Evolutionary conservation across 1,140 invertebrate species (phyloP).

Genomic region (Stegodyphus mimosarum): DNA sequence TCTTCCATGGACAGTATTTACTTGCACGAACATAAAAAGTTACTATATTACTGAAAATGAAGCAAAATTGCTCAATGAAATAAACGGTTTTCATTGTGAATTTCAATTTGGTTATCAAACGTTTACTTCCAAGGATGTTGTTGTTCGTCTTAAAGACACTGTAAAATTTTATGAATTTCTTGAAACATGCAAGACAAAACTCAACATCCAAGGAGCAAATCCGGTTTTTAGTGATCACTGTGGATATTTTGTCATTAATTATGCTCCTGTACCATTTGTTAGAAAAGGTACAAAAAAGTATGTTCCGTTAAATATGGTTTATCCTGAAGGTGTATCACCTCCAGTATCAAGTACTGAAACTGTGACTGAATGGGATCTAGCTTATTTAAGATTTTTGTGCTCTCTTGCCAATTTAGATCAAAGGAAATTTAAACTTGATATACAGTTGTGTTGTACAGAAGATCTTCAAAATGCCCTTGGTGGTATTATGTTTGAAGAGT

Average conservation of each 20-base stretch:
- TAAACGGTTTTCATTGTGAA: conserved; percentile 92
- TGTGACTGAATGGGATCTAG: conserved; percentile 87
- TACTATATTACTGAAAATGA: conserved; percentile 93
- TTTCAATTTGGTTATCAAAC: conserved; percentile 86
- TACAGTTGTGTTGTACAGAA: conserved; percentile 81
- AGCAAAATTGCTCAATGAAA: conserved; percentile 89
- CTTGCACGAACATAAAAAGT: conserved; percentile 88
- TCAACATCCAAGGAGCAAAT: conserved; percentile 76
- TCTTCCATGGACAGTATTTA: conserved; percentile 67
- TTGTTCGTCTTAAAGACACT: conserved; percentile 87
- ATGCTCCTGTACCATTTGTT: conserved; percentile 93
- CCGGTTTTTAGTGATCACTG: conserved; percentile 76
- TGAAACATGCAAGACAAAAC: conserved; percentile 79
- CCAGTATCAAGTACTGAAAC: conserved; percentile 88
- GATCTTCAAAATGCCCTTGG: conserved; percentile 91
- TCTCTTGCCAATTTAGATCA: conserved; percentile 90
- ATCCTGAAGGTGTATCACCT: conserved; percentile 78
- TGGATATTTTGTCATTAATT: conserved; percentile 93
- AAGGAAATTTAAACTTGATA: conserved; percentile 15
- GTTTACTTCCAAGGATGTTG: conserved; percentile 90
- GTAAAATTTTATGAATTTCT: conserved; percentile 91
- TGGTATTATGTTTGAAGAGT: conserved; percentile 88
- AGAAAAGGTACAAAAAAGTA: conserved; percentile 84
- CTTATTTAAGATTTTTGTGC: conserved; percentile 93
- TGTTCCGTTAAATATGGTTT: conserved; percentile 94